Base-by-base conservation (phyloP, 1,140 invertebrate genomes). In the Hyposmocoma kahamanoa region DNA sequence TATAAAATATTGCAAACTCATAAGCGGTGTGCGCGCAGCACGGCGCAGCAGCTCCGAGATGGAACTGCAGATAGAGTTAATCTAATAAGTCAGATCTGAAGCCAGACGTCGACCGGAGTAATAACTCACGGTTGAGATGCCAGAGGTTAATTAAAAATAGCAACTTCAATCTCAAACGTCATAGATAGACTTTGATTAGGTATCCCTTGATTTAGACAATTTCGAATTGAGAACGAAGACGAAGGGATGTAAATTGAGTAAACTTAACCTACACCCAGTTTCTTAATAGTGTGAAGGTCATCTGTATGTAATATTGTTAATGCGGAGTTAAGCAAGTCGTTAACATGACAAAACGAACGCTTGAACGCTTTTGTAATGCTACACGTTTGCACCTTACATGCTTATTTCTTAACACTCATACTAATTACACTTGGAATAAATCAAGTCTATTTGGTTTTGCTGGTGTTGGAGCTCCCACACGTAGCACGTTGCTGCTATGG, bases 71-170 rank as follows among this genome's bases (percentile, higher is more conserved):
- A 83, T 83, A 83, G 60, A 72, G 70, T 59, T 84, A 84, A 84
- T 84, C 81, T 83, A 84, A 82, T 85, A 83, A 85, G 72, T 81
- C 67, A 83, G 77, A 84, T 84, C 78, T 82, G 67, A 71, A 72
- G 71, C 71, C 63, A 69, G 69, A 74, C 72, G 71, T 82, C 78
- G 73, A 70, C 69, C 68, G 65, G 52, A 70, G 76, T 66, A 77
- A 79, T 81, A 79, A 79, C 75, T 81, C 71, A 78, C 68, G 69
- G 67, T 75, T 74, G 71, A 73, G 71, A 73, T 71, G 75, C 65
- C 74, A 80, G 75, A 83, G 81, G 81, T 85, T 85, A 85, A 85
- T 83, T 85, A 85, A 85, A 85, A 85, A 85, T 82, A 82, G 73
- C 73, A 79, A 78, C 77, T 82, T 82, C 77, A 76, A 76, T 81